Base-by-base conservation (phyloP, 2,888 invertebrate species). In the Philereme transversata region DNA sequence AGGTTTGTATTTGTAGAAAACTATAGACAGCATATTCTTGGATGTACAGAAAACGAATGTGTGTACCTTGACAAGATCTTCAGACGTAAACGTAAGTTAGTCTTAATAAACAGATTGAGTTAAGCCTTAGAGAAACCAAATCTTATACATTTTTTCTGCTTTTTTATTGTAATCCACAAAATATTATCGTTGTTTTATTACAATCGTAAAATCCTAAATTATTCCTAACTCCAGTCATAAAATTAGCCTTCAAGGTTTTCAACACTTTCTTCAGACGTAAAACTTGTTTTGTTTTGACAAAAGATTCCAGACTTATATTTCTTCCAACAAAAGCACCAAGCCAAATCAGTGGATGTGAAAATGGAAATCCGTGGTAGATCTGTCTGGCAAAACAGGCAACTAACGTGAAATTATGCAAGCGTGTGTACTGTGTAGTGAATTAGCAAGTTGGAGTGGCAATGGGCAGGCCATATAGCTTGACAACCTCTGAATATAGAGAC, bases 261-360 rank as follows among this genome's bases (percentile, higher is more conserved):
- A 54, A 50, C 49, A 35, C 54, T 50, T 40, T 53, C 45, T 50
- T 50, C 48, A 35, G 41, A 34, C 49, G 45, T 50, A 49, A 59
- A 60, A 55, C 35, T 60, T 51, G 46, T 51, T 60, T 50, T 60
- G 54, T 50, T 52, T 38, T 9, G 35, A 50, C 33, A 46, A 41
- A 53, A 38, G 41, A 52, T 46, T 46, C 22, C 36, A 36, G 36
- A 36, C 36, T 40, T 40, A 40, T 40, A 8, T 40, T 5, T 6
- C 40, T 40, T 40, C 8, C 6, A 40, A 6, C 40, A 40, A 40
- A 40, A 40, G 40, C 6, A 40, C 6, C 40, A 8, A 8, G 6
- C 6, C 40, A 5, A 40, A 38, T 40, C 8, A 7, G 6, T 8
- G 40, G 8, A 40, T 8, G 40, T 40, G 40, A 40, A 40, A 40